Evolutionary conservation across 2,888 invertebrate species (phyloP).

Genomic region (Metacarcinus magister): DNA sequence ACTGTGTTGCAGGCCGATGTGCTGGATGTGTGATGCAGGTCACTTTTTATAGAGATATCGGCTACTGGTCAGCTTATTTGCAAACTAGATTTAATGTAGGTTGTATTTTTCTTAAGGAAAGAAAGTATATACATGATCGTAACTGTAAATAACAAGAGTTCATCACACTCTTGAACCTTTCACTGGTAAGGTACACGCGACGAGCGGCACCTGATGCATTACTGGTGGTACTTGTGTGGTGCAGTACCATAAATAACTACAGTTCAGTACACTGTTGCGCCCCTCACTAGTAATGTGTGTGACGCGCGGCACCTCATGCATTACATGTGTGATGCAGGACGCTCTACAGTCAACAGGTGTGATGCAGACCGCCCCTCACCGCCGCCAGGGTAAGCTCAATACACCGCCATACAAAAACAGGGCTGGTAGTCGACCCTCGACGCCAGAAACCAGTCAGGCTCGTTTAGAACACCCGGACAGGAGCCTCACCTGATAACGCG

Average conservation of each 20-base stretch:
- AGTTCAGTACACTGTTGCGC: not conserved
- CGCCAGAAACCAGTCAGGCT: constrained; percentile 41
- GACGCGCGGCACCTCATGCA: not conserved
- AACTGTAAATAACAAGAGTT: not conserved
- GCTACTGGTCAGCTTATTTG: not conserved
- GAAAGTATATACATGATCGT: not conserved
- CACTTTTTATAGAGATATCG: not conserved
- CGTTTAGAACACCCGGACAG: constrained; percentile 41
- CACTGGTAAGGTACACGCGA: not conserved
- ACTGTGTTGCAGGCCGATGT: not conserved
- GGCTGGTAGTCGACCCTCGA: constrained; percentile 30
- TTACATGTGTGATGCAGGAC: not conserved
- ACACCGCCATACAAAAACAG: constrained; percentile 41
- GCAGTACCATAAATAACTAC: not conserved
- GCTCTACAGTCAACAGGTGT: not conserved
- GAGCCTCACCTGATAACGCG: constrained; percentile 41
- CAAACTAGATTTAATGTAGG: not conserved
- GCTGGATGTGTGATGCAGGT: not conserved
- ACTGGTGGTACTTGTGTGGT: not conserved
- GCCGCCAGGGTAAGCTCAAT: constrained; percentile 13
- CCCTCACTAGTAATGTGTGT: not conserved
- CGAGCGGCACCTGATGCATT: not conserved
- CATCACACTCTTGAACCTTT: not conserved
- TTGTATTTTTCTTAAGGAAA: not conserved
- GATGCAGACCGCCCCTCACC: constrained; percentile 11